Evolutionary conservation across 2,113 vertebrate genomes (phyloP).

Genomic region (Pseudopodoces humilis): DNA sequence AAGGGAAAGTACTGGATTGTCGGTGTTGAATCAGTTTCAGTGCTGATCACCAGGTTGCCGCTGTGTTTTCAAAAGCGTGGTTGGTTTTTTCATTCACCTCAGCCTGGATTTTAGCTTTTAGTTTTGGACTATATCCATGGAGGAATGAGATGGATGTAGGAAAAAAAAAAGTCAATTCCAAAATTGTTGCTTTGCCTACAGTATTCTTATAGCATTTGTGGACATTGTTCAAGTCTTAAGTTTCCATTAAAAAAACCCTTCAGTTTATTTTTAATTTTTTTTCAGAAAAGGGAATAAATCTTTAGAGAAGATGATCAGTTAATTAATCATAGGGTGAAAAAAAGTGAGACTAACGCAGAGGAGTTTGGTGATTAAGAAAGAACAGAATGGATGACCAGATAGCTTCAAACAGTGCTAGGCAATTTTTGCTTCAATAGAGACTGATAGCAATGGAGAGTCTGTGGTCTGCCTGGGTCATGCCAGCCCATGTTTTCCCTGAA

Average conservation of each 20-base stretch:
- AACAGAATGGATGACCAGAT: neutral
- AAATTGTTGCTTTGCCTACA: constrained; percentile 51
- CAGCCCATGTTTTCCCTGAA: neutral
- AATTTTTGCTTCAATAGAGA: neutral
- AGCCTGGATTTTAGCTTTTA: neutral
- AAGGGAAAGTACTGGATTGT: neutral
- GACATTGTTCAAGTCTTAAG: constrained; percentile 59
- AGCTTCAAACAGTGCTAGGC: neutral
- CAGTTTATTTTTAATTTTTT: neutral
- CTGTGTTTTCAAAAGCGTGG: neutral
- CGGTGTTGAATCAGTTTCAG: neutral
- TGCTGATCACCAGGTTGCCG: neutral
- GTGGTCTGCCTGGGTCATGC: neutral
- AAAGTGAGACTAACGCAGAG: constrained; percentile 55
- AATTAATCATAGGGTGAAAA: constrained; percentile 58
- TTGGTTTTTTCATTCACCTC: neutral
- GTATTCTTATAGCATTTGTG: constrained; percentile 28
- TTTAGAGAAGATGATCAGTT: constrained; percentile 65
- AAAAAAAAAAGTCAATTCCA: constrained; percentile 15
- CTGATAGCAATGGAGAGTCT: neutral
- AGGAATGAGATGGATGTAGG: neutral
- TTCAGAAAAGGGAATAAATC: constrained; percentile 67
- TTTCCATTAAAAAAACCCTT: constrained; percentile 63
- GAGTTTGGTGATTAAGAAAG: constrained; percentile 43
- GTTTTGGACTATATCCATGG: neutral